Evolutionary conservation across 2,888 invertebrate species (phyloP), one percentile per base, ranked within the genome.

Genomic region (Agrilus cyanescens): DNA sequence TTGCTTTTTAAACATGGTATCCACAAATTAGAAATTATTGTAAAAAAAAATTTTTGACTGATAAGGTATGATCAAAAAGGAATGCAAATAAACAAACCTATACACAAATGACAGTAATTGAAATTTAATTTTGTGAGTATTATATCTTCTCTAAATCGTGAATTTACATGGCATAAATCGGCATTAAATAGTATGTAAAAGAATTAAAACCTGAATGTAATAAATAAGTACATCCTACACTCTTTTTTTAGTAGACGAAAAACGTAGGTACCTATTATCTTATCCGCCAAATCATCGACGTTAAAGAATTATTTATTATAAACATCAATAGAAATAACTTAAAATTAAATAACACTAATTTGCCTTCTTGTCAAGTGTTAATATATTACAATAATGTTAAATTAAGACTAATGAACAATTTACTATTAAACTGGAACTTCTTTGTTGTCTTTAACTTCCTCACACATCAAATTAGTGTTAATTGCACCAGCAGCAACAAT

Each of bases 291-390:
- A 25, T 25, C 10, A 25, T n/a, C 25, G 8, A 25, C 25, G 8
- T 25, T 25, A 25, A 25, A 25, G 10, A 25, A 10, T 10, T 10
- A 2, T 1, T 25, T 25, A 3, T 25, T 10, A 25, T 10, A 25
- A 25, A 25, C 10, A 25, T 25, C 25, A 25, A 25, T 46, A 46
- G 48, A 48, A 48, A 46, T 45, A 43, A 48, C 44, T 48, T 41
- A 44, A 38, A 31, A 12, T 31, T 33, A 37, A 35, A 15, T 34
- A 43, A 43, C 20, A 37, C n/a, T 13, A 18, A 35, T 38, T 38
- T 16, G 14, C 25, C 25, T 38, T 39, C 31, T 39, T 40, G 43
- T 43, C 46, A 38, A 46, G 43, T 46, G 46, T 46, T 20, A 45
- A 16, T 20, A 38, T 35, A 43, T 31, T 29, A 33, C 12, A 18